Conservation (phyloP, 2,797 vertebrate genomes). For the Tragopan temminckii region DNA sequence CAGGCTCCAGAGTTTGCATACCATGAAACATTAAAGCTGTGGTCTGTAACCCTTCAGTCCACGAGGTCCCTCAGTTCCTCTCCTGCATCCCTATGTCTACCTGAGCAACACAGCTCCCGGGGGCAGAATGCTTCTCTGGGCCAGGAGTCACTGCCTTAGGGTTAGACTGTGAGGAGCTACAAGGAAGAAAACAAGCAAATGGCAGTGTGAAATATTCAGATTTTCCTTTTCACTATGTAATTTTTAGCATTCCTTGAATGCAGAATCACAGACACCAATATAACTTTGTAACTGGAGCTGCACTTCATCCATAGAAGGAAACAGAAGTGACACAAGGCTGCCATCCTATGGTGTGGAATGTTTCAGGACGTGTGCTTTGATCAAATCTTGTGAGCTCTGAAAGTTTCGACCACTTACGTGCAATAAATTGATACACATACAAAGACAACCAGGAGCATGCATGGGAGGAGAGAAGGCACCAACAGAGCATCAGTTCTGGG, state of each 20-base stretch:
- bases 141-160: neutral
- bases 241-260: neutral
- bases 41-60: constrained; percentile 52
- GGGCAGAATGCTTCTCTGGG: neutral
- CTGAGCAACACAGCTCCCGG: neutral
- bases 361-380: neutral
- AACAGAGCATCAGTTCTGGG: neutral
- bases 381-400: neutral
- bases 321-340: neutral
- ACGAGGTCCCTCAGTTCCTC: constrained; percentile 23
- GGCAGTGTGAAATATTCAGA: neutral
- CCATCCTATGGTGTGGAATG: accelerated
- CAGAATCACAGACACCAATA: neutral
- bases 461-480: neutral
- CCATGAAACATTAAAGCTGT: constrained; percentile 57
- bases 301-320: neutral
- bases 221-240: neutral
- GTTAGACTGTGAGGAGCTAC: neutral
- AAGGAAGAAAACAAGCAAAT: neutral
- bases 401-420: neutral
- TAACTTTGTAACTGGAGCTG: neutral
- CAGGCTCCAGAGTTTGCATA: neutral
- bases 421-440: neutral
- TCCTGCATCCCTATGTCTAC: neutral
- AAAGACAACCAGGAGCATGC: neutral